Evolutionary conservation across 2,888 invertebrate species (phyloP), one percentile per base, ranked within the genome.

Genomic region (Diarsia dahlii): DNA sequence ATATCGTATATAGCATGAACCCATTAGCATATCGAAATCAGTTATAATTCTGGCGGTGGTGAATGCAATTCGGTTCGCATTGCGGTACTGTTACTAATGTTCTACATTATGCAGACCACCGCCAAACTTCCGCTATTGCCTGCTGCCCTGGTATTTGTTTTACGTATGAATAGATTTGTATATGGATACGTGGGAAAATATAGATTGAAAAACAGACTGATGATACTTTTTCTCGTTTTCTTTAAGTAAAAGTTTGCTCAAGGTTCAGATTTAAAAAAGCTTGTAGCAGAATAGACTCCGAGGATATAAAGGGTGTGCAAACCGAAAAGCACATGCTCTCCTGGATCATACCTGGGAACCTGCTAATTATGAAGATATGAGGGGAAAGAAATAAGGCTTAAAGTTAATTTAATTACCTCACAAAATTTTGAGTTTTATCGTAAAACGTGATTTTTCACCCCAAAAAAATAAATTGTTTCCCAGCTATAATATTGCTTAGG

Each of bases 41-140:
- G 68, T 83, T 74, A 78, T 80, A 80, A 78, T 85, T 74, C 66
- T 75, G 66, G 60, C 62, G 52, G 77, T 66, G 71, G 39, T 60
- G 70, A 82, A 82, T 82, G 84, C 85, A 85, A 76, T 85, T 72
- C 65, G 54, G 74, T 85, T 86, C 86, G 86, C 86, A 87, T 64
- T 87, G 87, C 87, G 88, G 84, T 70, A 88, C 66, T 78, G 54
- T 39, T 45, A n/a, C n/a, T n/a, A n/a, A n/a, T n/a, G n/a, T n/a
- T n/a, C 60, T 50, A 64, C 66, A 78, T 78, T 78, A 85, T 85
- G 88, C 81, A 87, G 84, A 87, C 83, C 78, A 67, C 48, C 54
- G 48, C 13, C 56, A 50, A 48, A 82, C 52, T 54, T 20, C 39
- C 28, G 2, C 15, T 1, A 12, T 10, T 71, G 9, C 6, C 34